Base-by-base conservation (phyloP, 2,113 vertebrate species). In the Hydropotes inermis region DNA sequence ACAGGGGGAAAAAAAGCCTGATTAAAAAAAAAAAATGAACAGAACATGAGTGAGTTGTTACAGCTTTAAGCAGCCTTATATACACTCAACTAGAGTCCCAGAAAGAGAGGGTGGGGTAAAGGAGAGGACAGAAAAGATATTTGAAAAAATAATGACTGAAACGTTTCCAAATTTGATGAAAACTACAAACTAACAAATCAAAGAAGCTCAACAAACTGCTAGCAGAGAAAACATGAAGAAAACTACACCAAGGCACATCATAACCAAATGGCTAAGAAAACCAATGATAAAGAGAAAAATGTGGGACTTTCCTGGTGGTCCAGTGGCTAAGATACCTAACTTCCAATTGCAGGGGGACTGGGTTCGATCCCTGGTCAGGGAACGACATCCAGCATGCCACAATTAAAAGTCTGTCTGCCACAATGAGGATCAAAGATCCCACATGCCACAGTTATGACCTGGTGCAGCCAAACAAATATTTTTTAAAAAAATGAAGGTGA, bases 131-230 rank as follows among this genome's bases (percentile, higher is more conserved):
- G 28, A 79, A 94, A 93, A 88, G 21, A 13, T 54, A 43, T 79
- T 4, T 79, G 15, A 94, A 89, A n/a, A 90, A 74, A 83, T 36
- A 84, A 76, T 67, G 79, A n/a, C 30, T 60, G 43, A 74, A 84
- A 83, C 21, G 2, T 47, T 58, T 25, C 54, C 81, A 58, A 85
- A 61, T 43, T 43, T 90, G 54, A 17, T 21, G 21, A 76, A 85
- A 95, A 85, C 43, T 33, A 61, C 39, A 90, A 84, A 95, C 13
- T 57, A 28, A n/a, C 3, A 74, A 19, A 47, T 84, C 61, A 84
- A 83, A 84, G 87, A 90, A 95, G 43, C 33, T 33, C 27, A 39
- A 95, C 16, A 82, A 89, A 36, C 9, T 45, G 4, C 52, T 52
- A 50, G 33, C 87, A 61, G 27, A 67, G 57, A 58, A 83, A 94